Evolutionary conservation across 2,888 invertebrate genomes (phyloP), one percentile per base, ranked within the genome.

Genomic region (Troides helena): DNA sequence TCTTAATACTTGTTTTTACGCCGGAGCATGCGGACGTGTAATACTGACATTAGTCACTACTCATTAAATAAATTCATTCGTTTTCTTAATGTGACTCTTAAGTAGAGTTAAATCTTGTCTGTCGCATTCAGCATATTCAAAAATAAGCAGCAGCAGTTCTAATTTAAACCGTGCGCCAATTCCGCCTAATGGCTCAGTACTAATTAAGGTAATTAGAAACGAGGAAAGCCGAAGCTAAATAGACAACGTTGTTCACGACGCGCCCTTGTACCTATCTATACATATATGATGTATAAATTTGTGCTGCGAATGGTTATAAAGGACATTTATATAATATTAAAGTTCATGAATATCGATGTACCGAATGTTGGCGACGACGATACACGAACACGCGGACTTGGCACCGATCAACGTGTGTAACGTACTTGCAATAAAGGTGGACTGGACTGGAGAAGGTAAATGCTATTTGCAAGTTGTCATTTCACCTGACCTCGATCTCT

Each of bases 141-240:
- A 87, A 89, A 83, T 87, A 85, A 87, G 85, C 86, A 83, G 82
- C 88, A 88, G 82, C 30, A 30, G 30, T 81, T 86, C 85, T 85
- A 86, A 88, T 91, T 91, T 87, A 86, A 89, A 89, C 81, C 80
- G 80, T 86, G 77, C 85, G 79, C 81, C 80, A 81, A 82, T 86
- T 83, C 81, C 81, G 80, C 80, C 85, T 88, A 86, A 88, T 85
- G 83, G 79, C 80, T 84, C 86, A 84, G 83, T 83, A 84, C 87
- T 88, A 88, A 90, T 90, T 90, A 88, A 85, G 82, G 82, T 85
- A 90, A 90, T 90, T 87, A 86, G 83, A 85, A 85, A 85, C 83
- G 85, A 85, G 83, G 62, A 57, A 65, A 57, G 62, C 58, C 46
- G 62, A 62, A 62, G 30, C 57, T 61, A 69, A 66, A 69, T 81